Conservation (phyloP, 2,113 vertebrate species). For the Clinocottus analis region DNA sequence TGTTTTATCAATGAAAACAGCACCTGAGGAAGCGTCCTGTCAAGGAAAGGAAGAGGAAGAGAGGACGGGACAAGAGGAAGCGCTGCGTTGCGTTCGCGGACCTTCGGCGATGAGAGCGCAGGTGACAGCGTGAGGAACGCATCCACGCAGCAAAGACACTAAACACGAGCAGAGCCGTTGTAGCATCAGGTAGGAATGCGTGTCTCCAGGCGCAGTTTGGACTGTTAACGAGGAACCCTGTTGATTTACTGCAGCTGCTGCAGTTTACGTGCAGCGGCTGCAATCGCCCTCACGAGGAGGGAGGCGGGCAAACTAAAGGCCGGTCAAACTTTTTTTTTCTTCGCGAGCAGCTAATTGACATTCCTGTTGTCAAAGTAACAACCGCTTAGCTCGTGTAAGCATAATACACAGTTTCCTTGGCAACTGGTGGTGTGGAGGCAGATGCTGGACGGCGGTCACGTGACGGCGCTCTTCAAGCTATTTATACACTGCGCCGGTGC, state of each 20-base stretch:
- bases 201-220: slow-evolving; percentile 22
- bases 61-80: not conserved
- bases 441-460: slow-evolving; percentile 41
- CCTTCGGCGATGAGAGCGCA: not conserved
- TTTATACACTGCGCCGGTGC: slow-evolving; percentile 20
- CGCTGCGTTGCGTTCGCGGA: not conserved
- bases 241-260: slow-evolving; percentile 64
- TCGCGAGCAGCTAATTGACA: slow-evolving; percentile 69
- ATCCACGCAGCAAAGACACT: not conserved
- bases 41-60: not conserved
- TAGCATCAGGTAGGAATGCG: slow-evolving; percentile 42
- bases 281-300: slow-evolving; percentile 50
- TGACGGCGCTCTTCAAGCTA: slow-evolving; percentile 34
- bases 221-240: slow-evolving; percentile 51
- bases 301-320: slow-evolving; percentile 58
- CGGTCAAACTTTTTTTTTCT: slow-evolving; percentile 47
- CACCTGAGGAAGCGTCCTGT: not conserved
- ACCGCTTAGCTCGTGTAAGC: slow-evolving; percentile 57
- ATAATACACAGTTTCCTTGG: slow-evolving; percentile 73
- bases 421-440: slow-evolving; percentile 62
- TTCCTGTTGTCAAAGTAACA: slow-evolving; percentile 82
- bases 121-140: not conserved
- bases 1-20: not conserved
- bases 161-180: not conserved
- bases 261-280: slow-evolving; percentile 44